Base-by-base conservation (phyloP, 1,140 invertebrate species). In the Solenopsis invicta region DNA sequence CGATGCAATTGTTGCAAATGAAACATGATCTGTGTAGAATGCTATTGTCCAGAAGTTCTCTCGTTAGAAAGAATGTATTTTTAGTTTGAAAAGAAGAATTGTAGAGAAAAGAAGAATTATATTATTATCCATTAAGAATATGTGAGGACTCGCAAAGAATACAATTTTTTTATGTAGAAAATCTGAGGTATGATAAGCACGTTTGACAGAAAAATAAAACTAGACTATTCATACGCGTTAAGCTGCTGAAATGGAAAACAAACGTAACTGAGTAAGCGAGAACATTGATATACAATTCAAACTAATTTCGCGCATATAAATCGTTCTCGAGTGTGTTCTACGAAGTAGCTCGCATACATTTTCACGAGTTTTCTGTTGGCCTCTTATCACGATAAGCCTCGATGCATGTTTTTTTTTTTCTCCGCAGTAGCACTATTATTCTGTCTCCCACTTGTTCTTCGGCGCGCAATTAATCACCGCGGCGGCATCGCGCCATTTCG, bases 381-480 rank as follows among this genome's bases (percentile, higher is more conserved):
- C 29, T 13, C 10, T 45, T 54, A 75, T 67, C 66, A 21, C 24
- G 76, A 59, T 52, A 18, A 75, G 34, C 48, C 64, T 45, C 45
- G 24, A 85, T 50, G 37, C 21, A 16, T 50, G 10, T 61, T 29
- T 16, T 41, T 80, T 80, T 29, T 37, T 18, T 24, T 48, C 13
- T 69, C 41, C 74, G 10, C 52, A 29, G 21, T 71, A 59, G 34
- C 18, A 0, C 9, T 50, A 41, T 69, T 88, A 87, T 78, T 87
- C 74, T 54, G 54, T 41, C 67, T 84, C 54, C 37, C 59, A 48
- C n/a, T 72, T n/a, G n/a, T n/a, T 78, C 66, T 67, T 59, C 29
- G 61, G 67, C 54, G 34, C 50, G 45, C 86, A 72, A 85, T 89
- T 87, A 87, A 87, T 89, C 88, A 89, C 64, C 78, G 41, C 37